Conservation (phyloP, 2,888 invertebrate species). For the Autographa pulchrina region DNA sequence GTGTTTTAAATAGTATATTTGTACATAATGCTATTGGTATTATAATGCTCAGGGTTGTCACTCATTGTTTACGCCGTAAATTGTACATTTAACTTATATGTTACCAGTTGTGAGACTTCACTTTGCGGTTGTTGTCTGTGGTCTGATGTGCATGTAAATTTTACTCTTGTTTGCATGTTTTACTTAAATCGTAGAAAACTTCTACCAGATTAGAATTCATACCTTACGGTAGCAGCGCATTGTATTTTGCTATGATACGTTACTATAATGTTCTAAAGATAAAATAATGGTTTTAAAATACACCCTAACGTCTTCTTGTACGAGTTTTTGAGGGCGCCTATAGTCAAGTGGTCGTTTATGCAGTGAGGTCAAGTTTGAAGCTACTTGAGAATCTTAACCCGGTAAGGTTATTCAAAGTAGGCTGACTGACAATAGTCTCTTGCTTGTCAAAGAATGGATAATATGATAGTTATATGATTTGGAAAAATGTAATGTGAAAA, state of each 20-base stretch:
- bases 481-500: too few species aligned
- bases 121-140: constrained; percentile 48
- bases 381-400: constrained; percentile 3
- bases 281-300: not conserved
- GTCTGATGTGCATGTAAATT: constrained; percentile 15
- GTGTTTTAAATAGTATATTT: not conserved
- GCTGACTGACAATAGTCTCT: not conserved
- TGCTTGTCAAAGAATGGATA: too few species aligned
- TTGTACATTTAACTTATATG: not conserved
- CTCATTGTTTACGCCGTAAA: not conserved
- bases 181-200: too few species aligned
- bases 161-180: too few species aligned
- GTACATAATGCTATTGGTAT: too few species aligned
- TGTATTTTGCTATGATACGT: too few species aligned
- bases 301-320: not conserved
- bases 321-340: not conserved
- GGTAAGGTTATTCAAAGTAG: not conserved
- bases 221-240: too few species aligned
- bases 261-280: too few species aligned
- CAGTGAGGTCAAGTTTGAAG: constrained; percentile 2
- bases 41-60: too few species aligned
- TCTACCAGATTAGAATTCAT: too few species aligned
- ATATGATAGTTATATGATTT: too few species aligned
- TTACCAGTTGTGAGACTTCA: constrained; percentile 33
- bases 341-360: constrained; percentile 4